phyloP scores from a whole-genome alignment of 2,888 invertebrate species.

The Unio pictorum region DNA sequence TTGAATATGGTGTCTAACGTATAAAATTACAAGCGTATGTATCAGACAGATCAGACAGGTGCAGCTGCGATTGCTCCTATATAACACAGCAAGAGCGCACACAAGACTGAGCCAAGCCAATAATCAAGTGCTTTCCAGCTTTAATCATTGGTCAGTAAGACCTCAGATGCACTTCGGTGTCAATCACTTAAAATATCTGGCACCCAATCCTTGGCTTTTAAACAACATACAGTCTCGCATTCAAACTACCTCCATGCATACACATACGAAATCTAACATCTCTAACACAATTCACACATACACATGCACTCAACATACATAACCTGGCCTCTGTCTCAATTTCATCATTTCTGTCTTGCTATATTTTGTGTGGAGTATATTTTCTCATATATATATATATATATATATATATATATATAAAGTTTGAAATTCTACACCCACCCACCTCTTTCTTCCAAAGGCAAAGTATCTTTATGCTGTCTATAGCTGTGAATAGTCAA shows the following conservation, averaged over 20 bases:
- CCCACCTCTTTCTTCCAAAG: too few relatives aligned
- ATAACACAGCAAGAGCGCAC: too few relatives aligned
- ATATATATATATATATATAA: too few relatives aligned
- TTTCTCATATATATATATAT: too few relatives aligned
- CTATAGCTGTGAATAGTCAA: too few relatives aligned
- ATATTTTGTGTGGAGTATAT: too few relatives aligned
- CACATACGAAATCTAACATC: background rate
- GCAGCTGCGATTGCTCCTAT: too few relatives aligned
- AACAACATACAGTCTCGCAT: constrained; percentile 23
- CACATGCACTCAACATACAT: constrained; percentile 18
- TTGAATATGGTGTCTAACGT: too few relatives aligned
- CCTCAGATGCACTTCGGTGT: constrained; percentile 55
- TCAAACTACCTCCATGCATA: constrained; percentile 1
- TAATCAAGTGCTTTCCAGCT: constrained; percentile 25
- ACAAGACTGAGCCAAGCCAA: constrained; percentile 2
- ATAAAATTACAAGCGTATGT: background rate
- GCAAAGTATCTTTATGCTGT: too few relatives aligned
- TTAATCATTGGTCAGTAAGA: constrained; percentile 38
- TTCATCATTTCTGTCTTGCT: constrained; percentile 32
- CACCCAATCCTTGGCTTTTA: too few relatives aligned
- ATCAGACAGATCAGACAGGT: too few relatives aligned
- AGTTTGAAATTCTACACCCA: too few relatives aligned
- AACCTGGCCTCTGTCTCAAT: constrained; percentile 20
- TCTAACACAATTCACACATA: constrained; percentile 3
- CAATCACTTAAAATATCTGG: constrained; percentile 7